Percentiles rank a stretch among this genome's conserved stretches.
Evolutionary conservation across 2,797 vertebrate species (phyloP).

Genomic region (Petrocephalus sullivani): DNA sequence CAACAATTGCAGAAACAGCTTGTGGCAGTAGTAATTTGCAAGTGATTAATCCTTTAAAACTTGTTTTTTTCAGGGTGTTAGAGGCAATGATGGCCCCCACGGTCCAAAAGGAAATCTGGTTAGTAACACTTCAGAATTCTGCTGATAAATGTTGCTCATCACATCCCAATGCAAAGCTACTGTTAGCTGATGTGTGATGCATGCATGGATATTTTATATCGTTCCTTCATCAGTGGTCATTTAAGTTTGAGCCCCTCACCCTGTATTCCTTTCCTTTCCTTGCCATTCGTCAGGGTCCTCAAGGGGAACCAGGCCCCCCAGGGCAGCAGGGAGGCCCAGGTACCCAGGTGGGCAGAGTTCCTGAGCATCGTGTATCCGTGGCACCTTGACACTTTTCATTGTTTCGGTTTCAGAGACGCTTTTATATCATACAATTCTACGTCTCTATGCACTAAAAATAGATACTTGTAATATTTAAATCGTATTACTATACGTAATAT

Average conservation of each 20-base stretch:
- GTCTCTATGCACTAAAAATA: background rate
- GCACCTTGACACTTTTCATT: background rate
- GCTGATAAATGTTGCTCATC: background rate
- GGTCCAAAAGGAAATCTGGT: constrained; percentile 88
- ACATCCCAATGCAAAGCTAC: background rate
- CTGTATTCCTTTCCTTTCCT: background rate
- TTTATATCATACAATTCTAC: background rate
- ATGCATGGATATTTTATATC: background rate
- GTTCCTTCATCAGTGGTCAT: background rate
- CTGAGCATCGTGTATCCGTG: background rate
- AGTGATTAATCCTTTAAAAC: constrained; percentile 9
- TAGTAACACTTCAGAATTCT: constrained; percentile 41
- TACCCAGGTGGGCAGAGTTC: constrained; percentile 69
- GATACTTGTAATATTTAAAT: background rate
- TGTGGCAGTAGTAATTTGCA: background rate
- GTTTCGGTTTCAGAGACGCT: background rate
- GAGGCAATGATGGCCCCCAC: constrained; percentile 80
- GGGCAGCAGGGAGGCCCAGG: constrained; percentile 80
- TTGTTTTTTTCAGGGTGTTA: constrained; percentile 66
- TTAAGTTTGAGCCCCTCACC: background rate
- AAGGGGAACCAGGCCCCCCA: constrained; percentile 85
- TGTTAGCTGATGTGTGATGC: background rate
- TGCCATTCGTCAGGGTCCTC: constrained; percentile 67
- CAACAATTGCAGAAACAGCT: background rate
- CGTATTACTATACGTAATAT: background rate